Conservation (phyloP, 2,888 invertebrate genomes). For the Limnephilus rhombicus region DNA sequence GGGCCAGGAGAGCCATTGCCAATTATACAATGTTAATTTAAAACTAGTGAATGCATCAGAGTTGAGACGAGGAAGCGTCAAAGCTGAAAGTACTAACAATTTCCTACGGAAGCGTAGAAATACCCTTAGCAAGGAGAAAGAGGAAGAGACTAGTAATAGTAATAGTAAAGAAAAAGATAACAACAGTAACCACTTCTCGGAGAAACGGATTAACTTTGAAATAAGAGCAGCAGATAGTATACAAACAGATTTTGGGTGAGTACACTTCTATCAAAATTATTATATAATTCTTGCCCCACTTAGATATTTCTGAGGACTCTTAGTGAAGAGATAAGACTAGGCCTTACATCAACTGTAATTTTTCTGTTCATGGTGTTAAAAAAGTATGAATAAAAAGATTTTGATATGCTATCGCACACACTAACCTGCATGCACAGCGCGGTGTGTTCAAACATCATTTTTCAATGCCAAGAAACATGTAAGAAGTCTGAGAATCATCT, state of each 20-base stretch:
- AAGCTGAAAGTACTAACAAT: slow-evolving; percentile 73
- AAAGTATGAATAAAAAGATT: neutral
- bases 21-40: slow-evolving; percentile 86
- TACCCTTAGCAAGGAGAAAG: slow-evolving; percentile 77
- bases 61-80: slow-evolving; percentile 78
- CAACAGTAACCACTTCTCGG: slow-evolving; percentile 72
- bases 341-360: neutral
- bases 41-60: slow-evolving; percentile 78
- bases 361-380: neutral
- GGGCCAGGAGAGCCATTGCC: slow-evolving; percentile 95
- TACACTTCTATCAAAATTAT: slow-evolving; percentile 44
- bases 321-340: neutral
- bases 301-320: neutral
- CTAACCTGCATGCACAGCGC: neutral
- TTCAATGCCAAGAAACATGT: neutral
- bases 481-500: neutral
- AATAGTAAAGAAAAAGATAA: slow-evolving; percentile 72
- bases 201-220: slow-evolving; percentile 84
- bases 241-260: slow-evolving; percentile 89
- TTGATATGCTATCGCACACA: neutral
- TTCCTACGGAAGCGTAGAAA: slow-evolving; percentile 74
- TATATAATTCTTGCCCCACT: neutral
- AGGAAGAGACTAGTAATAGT: slow-evolving; percentile 66
- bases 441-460: neutral
- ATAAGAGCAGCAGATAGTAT: slow-evolving; percentile 88